Conservation (phyloP, 2,113 vertebrate genomes). For the Merops nubicus region DNA sequence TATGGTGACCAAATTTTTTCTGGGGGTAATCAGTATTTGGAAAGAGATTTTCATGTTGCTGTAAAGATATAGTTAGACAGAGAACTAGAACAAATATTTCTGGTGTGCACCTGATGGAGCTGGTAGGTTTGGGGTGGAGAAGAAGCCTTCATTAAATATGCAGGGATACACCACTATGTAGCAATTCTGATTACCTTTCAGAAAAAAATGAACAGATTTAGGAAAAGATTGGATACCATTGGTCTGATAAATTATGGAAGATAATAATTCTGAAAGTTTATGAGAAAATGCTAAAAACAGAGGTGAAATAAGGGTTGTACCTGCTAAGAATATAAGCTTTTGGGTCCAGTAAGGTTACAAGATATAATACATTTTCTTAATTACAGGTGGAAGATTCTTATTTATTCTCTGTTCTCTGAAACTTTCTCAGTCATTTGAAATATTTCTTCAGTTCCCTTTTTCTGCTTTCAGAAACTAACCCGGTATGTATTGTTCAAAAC, state of each 20-base stretch:
- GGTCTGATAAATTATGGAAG: not conserved
- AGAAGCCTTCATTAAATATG: not conserved
- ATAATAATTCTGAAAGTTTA: not conserved
- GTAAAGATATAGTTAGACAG: not conserved
- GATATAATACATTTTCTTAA: not conserved
- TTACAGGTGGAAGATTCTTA: not conserved
- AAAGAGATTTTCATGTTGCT: not conserved
- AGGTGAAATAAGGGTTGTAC: not conserved
- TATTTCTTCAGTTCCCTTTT: not conserved
- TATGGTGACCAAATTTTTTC: not conserved
- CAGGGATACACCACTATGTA: not conserved
- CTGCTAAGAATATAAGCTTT: not conserved
- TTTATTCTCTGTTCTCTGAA: not conserved
- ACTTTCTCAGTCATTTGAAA: not conserved
- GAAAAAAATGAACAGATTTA: not conserved
- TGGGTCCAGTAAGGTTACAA: not conserved
- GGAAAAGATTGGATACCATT: not conserved
- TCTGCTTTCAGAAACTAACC: not conserved
- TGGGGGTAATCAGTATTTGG: not conserved
- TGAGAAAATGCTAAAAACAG: not conserved
- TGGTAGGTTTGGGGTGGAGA: not conserved
- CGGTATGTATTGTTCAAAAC: not conserved
- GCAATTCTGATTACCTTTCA: not conserved
- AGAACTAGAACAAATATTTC: not conserved
- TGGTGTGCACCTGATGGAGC: not conserved